Evolutionary conservation across 2,888 invertebrate genomes (phyloP), one percentile per base, ranked within the genome.

Genomic region (Diplazon laetatorius): DNA sequence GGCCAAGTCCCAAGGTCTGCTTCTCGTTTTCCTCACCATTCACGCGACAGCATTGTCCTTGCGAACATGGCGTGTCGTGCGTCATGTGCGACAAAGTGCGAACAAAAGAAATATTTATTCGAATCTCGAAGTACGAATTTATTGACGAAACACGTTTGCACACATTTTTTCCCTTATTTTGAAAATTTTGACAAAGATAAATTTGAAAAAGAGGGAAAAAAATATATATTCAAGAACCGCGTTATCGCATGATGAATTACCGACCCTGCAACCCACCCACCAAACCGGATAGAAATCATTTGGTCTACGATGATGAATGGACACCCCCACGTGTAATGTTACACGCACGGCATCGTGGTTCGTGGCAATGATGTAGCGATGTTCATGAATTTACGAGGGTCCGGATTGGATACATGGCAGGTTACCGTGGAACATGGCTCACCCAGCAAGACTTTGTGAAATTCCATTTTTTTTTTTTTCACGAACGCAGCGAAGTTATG

Each of bases 351-450:
- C 16, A 20, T 37, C 35, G 46, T 30, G 55, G n/a, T n/a, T n/a
- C n/a, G n/a, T n/a, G n/a, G n/a, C 35, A 68, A 69, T 72, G 72
- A 77, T 68, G 35, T 62, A 77, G 72, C 42, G 66, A 46, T 37
- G 44, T 25, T 48, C 69, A 48, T 69, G 52, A 70, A 78, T 74
- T 78, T 73, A 78, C 37, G 77, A 78, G 69, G 59, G 73, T 60
- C 65, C 50, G 57, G 35, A 55, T 59, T 59, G 70, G n/a, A n/a
- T 63, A 78, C 73, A 76, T 66, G 76, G 70, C 76, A 71, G 76
- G 57, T 35, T 65, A 65, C 48, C 46, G 50, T 71, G 50, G 70
- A 52, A 71, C 76, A 60, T 60, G 70, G 50, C 50, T 59, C 44
- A 44, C n/a, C n/a, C 55, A 30, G 55, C 65, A 70, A 60, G 74